Evolutionary conservation across 23 tunicate genomes (phyloP).

Genomic region (Trididemnum clinides): DNA sequence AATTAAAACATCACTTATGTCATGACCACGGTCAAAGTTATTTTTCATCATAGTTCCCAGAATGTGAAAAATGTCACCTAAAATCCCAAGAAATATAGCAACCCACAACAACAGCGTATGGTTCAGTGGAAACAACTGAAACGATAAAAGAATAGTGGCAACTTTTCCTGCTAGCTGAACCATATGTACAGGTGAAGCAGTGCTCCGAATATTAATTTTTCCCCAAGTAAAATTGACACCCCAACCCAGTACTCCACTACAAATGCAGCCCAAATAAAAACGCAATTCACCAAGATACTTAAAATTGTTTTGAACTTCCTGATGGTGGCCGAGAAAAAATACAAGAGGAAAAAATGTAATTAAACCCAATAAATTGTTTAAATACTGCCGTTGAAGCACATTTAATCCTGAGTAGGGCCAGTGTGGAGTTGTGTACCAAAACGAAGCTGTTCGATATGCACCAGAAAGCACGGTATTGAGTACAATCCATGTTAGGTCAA

Average conservation of each 20-base stretch:
- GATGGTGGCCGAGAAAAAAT: constrained; percentile 75
- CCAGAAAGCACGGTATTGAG: constrained; percentile 65
- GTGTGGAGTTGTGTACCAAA: constrained; percentile 83
- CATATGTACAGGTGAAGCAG: constrained; percentile 32
- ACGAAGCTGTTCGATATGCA: constrained; percentile 64
- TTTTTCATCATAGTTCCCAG: constrained; percentile 41
- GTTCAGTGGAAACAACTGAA: constrained; percentile 56
- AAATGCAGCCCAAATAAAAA: constrained; percentile 72
- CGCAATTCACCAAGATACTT: constrained; percentile 54
- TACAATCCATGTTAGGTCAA: constrained; percentile 59
- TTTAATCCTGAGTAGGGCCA: constrained; percentile 84
- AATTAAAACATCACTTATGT: constrained; percentile 69
- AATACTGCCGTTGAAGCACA: constrained; percentile 57
- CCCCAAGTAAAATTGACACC: constrained; percentile 63
- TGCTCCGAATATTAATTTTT: background rate
- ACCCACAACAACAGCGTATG: constrained; percentile 52
- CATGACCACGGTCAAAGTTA: constrained; percentile 34
- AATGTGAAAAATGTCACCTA: constrained; percentile 69
- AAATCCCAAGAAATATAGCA: constrained; percentile 49
- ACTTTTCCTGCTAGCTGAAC: constrained; percentile 70
- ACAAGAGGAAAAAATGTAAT: constrained; percentile 45
- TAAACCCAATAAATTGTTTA: constrained; percentile 63
- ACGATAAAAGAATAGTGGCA: constrained; percentile 48
- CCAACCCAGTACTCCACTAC: constrained; percentile 83
- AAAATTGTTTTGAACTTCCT: constrained; percentile 44